Conservation (phyloP, 2,888 invertebrate species). For the Aporophyla lueneburgensis region DNA sequence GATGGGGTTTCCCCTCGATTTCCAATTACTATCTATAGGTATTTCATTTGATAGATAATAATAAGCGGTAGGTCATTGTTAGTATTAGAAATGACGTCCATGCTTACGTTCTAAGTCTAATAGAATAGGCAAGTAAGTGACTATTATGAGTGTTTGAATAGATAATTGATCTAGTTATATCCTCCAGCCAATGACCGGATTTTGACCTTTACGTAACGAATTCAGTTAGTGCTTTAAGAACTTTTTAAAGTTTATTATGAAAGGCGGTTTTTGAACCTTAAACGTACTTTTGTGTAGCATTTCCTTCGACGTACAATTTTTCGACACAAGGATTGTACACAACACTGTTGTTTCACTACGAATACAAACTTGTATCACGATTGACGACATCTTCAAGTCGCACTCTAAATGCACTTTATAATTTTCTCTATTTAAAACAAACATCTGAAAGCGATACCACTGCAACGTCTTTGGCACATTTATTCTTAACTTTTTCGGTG, state of each 20-base stretch:
- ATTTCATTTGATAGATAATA: neutral
- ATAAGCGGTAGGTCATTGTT: conserved; percentile 1
- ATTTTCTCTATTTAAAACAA: conserved; percentile 70
- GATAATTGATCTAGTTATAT: conserved; percentile 15
- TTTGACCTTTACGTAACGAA: conserved; percentile 45
- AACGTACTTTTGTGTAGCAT: conserved; percentile 52
- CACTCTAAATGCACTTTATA: conserved; percentile 72
- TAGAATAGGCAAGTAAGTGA: neutral
- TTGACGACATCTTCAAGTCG: conserved; percentile 75
- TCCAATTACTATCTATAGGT: neutral
- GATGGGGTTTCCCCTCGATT: neutral
- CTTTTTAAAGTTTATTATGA: neutral
- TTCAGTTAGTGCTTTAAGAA: neutral
- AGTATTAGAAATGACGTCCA: conserved; percentile 19
- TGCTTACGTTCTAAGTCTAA: neutral
- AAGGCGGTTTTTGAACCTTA: conserved; percentile 1
- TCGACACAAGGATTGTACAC: conserved; percentile 49
- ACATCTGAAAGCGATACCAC: conserved; percentile 75
- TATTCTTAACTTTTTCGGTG: conserved; percentile 70
- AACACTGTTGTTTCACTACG: conserved; percentile 38
- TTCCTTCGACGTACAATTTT: conserved; percentile 12
- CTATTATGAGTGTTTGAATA: neutral
- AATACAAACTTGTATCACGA: conserved; percentile 63
- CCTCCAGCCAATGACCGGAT: conserved; percentile 1
- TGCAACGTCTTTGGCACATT: conserved; percentile 66